Evolutionary conservation across 2,888 invertebrate genomes (phyloP).

Genomic region (Heteromurus nitidus): DNA sequence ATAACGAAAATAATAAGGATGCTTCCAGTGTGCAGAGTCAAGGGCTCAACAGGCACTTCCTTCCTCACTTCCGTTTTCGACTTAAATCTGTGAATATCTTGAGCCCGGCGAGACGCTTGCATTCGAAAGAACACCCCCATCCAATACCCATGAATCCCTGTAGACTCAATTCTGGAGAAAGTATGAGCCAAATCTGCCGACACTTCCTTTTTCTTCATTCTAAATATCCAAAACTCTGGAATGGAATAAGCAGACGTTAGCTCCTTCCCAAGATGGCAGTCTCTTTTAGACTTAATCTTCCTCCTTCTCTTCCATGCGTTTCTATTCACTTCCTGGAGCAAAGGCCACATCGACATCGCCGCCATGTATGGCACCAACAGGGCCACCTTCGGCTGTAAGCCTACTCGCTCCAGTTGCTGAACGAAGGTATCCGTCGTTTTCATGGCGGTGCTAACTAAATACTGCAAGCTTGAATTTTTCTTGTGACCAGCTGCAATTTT

Average conservation of each 20-base stretch:
- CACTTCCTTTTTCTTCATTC: slow-evolving; percentile 19
- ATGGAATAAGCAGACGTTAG: slow-evolving; percentile 20
- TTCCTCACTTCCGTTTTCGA: slow-evolving; percentile 28
- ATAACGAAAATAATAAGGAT: slow-evolving; percentile 41
- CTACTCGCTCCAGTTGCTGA: slow-evolving; percentile 13
- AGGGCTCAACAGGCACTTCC: slow-evolving; percentile 30
- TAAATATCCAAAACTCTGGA: slow-evolving; percentile 58
- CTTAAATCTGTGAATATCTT: slow-evolving; percentile 44
- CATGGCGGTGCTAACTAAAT: neutral
- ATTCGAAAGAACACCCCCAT: slow-evolving; percentile 47
- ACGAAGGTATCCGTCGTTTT: neutral
- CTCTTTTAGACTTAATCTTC: slow-evolving; percentile 8
- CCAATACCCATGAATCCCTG: slow-evolving; percentile 50
- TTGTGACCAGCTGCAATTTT: slow-evolving; percentile 20
- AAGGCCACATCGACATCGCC: slow-evolving; percentile 33
- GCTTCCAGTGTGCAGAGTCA: slow-evolving; percentile 37
- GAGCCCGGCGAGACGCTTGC: slow-evolving; percentile 25
- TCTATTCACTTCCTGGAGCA: slow-evolving; percentile 18
- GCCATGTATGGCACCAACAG: slow-evolving; percentile 44
- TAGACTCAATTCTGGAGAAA: slow-evolving; percentile 26
- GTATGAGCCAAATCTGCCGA: slow-evolving; percentile 12
- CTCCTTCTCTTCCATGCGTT: slow-evolving; percentile 23
- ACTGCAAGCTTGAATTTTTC: slow-evolving; percentile 23
- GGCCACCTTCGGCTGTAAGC: slow-evolving; percentile 27
- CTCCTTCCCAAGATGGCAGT: slow-evolving; percentile 44